A percentile compares a stretch with the other conserved stretches of the same genome.
Conservation (phyloP, 2,113 vertebrate genomes). For the Apteryx owenii region DNA sequence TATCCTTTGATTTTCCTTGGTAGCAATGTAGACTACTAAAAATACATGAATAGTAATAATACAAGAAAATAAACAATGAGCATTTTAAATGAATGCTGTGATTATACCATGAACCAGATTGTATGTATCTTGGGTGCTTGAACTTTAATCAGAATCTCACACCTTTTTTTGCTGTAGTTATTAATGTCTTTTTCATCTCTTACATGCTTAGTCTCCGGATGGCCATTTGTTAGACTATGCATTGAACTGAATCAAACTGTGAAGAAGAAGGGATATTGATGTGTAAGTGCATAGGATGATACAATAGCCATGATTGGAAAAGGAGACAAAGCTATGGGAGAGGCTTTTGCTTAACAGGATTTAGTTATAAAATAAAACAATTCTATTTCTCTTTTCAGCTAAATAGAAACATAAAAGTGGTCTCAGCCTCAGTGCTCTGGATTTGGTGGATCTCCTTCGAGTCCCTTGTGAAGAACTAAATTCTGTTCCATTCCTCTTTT, state of each 20-base stretch:
- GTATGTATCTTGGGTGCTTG: background rate
- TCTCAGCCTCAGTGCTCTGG: background rate
- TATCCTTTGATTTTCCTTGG: background rate
- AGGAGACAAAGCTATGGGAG: background rate
- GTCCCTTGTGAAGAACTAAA: background rate
- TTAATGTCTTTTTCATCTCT: background rate
- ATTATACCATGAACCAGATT: background rate
- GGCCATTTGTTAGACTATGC: background rate
- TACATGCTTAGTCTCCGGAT: background rate
- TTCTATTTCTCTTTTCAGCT: background rate
- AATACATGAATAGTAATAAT: background rate
- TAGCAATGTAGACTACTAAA: no score
- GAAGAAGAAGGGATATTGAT: background rate
- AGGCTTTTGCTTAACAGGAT: background rate
- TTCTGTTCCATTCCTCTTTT: background rate
- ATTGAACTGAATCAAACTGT: background rate
- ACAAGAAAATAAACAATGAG: background rate
- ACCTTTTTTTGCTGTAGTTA: background rate
- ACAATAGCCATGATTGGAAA: background rate
- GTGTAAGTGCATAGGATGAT: background rate
- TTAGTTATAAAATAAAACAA: background rate
- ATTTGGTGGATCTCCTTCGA: background rate
- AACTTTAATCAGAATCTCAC: background rate
- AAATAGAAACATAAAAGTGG: background rate
- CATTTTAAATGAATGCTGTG: background rate